Percentiles rank a stretch among this genome's conserved stretches.
These are phyloP conservation scores for Calidris pugnax DNA, from an alignment of 2,113 vertebrate genomes.

Conservation along the genomic window DNA sequence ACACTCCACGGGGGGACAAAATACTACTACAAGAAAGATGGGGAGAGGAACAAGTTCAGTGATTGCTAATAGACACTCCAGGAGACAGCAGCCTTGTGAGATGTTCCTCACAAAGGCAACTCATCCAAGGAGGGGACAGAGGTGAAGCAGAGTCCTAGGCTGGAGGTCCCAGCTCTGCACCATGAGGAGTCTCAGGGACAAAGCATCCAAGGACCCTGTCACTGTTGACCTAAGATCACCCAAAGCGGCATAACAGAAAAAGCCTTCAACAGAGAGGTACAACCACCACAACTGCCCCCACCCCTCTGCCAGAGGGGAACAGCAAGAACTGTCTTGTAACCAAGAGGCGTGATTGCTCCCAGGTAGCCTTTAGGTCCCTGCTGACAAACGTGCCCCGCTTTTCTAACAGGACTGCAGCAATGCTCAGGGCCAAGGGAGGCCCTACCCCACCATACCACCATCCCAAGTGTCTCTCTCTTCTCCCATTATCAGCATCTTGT, in stretches of 20 bases:
- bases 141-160: neutral
- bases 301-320: neutral
- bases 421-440: neutral
- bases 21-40: too few species aligned
- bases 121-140: neutral
- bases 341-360: fast-evolving
- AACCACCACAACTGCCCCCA: neutral
- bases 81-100: neutral
- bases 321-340: neutral
- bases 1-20: too few species aligned
- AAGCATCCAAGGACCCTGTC: neutral
- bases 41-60: fast-evolving
- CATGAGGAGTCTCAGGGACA: neutral
- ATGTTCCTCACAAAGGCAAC: neutral
- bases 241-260: neutral
- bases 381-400: neutral
- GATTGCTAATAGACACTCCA: neutral
- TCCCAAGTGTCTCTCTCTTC: neutral
- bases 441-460: neutral
- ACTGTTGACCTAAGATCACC: neutral
- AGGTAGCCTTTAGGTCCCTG: neutral
- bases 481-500: neutral
- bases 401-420: fast-evolving
- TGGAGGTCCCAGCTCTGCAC: neutral
- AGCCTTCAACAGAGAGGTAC: neutral